These are phyloP conservation scores for Penaeus monodon DNA, from an alignment of 2,888 invertebrate species.

Conservation along the genomic window DNA sequence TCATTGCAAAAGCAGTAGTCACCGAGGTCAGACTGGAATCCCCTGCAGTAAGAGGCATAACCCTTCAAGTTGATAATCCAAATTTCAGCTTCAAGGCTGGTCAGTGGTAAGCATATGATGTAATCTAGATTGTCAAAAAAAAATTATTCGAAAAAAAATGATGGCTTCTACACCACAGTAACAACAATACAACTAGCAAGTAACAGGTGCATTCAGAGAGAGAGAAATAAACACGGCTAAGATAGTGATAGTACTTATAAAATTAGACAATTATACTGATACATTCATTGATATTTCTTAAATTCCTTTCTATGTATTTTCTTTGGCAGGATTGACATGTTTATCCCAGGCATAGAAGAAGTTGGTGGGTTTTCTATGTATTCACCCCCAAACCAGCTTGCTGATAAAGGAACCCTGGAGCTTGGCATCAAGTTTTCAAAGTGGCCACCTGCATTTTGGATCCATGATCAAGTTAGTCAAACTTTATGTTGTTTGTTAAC, in stretches of 20 bases:
- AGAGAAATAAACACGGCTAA: too few relatives aligned
- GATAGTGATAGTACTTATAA: neutral
- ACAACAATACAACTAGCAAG: too few relatives aligned
- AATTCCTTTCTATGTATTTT: neutral
- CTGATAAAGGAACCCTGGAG: constrained; percentile 67
- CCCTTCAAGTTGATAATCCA: constrained; percentile 8
- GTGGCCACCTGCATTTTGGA: constrained; percentile 71
- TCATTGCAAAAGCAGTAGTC: constrained; percentile 2
- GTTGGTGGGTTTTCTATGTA: constrained; percentile 72
- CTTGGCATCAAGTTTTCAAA: constrained; percentile 70
- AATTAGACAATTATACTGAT: neutral
- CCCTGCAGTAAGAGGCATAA: constrained; percentile 16
- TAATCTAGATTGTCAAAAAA: too few relatives aligned
- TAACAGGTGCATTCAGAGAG: too few relatives aligned
- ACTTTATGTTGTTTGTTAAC: too few relatives aligned
- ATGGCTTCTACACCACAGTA: too few relatives aligned
- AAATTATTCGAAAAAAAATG: too few relatives aligned
- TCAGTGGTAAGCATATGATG: constrained; percentile 10
- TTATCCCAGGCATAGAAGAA: constrained; percentile 69
- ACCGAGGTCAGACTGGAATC: constrained; percentile 25
- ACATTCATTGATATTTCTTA: neutral
- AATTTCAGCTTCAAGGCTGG: constrained; percentile 19
- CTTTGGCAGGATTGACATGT: constrained; percentile 70
- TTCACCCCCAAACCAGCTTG: constrained; percentile 69
- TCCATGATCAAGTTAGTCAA: constrained; percentile 60